These are phyloP conservation scores for Aleadryas rufinucha DNA, from an alignment of 2,113 vertebrate genomes.

Conservation along the genomic window DNA sequence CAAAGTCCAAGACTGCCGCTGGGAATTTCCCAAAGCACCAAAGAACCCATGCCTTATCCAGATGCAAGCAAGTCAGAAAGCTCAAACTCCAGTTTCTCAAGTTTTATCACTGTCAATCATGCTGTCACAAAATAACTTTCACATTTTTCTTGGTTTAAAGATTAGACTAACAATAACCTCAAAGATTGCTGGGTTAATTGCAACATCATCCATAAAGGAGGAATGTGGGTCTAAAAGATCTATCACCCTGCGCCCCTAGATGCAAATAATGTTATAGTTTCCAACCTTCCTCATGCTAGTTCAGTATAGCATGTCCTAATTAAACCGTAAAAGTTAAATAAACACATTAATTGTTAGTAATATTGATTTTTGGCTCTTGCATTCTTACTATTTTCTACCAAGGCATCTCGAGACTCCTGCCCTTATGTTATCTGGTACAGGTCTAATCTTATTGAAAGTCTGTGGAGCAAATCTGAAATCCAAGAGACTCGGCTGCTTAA, in stretches of 20 bases:
- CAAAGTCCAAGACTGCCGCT: background rate
- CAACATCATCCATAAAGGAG: background rate
- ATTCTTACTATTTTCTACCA: background rate
- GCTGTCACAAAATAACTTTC: background rate
- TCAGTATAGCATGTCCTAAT: background rate
- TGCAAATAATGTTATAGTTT: background rate
- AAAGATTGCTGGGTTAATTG: background rate
- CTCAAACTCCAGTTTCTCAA: background rate
- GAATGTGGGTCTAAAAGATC: background rate
- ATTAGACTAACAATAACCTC: background rate
- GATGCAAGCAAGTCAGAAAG: background rate
- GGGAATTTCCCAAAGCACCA: constrained; percentile 26
- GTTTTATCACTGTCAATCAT: background rate
- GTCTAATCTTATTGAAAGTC: background rate
- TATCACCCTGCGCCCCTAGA: background rate
- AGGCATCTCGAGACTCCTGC: background rate
- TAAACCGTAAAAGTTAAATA: background rate
- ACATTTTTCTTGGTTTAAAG: background rate
- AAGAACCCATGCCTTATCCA: background rate
- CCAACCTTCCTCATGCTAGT: background rate
- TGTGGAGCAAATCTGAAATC: background rate
- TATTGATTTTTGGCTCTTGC: background rate
- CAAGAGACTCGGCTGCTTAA: background rate
- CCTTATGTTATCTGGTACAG: background rate
- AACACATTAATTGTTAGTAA: background rate